Evolutionary conservation across 2,113 vertebrate species (phyloP).

Genomic region (Platycercus adscitus): DNA sequence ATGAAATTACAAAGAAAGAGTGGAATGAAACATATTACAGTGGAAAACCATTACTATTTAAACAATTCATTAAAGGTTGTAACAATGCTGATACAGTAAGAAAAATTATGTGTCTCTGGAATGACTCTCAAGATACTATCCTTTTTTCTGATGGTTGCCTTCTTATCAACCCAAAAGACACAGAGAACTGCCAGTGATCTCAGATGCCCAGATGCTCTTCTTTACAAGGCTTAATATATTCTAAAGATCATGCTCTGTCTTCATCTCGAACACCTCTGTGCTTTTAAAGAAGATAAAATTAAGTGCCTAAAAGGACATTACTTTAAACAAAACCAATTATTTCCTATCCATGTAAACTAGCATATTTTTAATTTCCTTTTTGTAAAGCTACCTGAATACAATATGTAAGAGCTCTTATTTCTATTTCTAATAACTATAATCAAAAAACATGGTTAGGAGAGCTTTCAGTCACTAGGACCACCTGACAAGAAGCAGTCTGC

Average conservation of each 20-base stretch:
- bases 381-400: not conserved
- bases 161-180: not conserved
- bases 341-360: not conserved
- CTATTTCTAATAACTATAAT: not conserved
- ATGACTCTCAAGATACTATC: not conserved
- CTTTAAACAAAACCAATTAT: not conserved
- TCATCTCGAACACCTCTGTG: not conserved
- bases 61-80: not conserved
- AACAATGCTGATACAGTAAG: not conserved
- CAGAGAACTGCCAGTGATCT: not conserved
- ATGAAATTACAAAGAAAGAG: not conserved
- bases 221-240: not conserved
- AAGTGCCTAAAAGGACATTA: not conserved
- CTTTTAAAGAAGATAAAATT: not conserved
- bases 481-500: not conserved
- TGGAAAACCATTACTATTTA: not conserved
- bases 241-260: not conserved
- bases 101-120: not conserved
- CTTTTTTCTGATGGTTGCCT: fast-evolving
- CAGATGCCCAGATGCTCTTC: not conserved
- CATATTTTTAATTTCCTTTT: not conserved
- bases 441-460: not conserved
- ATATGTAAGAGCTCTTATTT: not conserved
- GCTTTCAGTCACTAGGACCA: not conserved
- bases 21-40: not conserved